A percentile compares a stretch with the other conserved stretches of the same genome.
Evolutionary conservation across 1,140 invertebrate species (phyloP).

Genomic region (Leptoteleia sp.): DNA sequence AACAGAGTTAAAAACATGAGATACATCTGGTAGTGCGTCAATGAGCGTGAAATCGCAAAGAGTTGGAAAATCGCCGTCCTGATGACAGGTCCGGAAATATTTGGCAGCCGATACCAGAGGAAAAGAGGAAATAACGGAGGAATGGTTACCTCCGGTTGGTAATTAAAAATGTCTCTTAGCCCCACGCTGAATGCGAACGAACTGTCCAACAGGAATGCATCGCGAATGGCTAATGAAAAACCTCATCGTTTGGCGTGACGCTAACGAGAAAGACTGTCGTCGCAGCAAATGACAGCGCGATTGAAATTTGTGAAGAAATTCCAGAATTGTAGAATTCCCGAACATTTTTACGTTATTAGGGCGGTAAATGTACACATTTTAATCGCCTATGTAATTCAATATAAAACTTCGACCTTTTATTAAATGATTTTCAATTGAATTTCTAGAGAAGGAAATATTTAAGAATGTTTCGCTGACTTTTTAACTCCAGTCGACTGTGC

Average conservation of each 20-base stretch:
- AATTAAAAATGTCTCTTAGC: slow-evolving; percentile 70
- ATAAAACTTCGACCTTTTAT: no score
- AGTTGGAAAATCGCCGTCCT: slow-evolving; percentile 37
- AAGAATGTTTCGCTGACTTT: no score
- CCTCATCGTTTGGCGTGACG: slow-evolving; percentile 66
- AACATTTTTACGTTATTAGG: slow-evolving; percentile 22
- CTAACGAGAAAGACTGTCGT: slow-evolving; percentile 68
- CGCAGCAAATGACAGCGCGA: slow-evolving; percentile 57
- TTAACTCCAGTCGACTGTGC: no score
- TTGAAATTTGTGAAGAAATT: slow-evolving; percentile 68
- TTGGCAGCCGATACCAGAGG: slow-evolving; percentile 67
- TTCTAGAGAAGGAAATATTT: no score
- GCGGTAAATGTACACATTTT: slow-evolving; percentile 10
- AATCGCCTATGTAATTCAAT: no score
- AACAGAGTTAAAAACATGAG: slow-evolving; percentile 57
- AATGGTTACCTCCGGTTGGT: slow-evolving; percentile 68
- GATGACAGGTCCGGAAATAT: slow-evolving; percentile 69
- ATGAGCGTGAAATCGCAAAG: slow-evolving; percentile 59
- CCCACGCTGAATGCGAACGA: slow-evolving; percentile 50
- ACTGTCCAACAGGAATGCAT: slow-evolving; percentile 68
- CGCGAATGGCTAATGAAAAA: slow-evolving; percentile 69
- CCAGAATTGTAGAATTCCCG: slow-evolving; percentile 30
- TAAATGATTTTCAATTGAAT: no score
- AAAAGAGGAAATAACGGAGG: slow-evolving; percentile 64
- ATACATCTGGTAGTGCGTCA: slow-evolving; percentile 56